Conservation (phyloP, 1,140 invertebrate species). For the Trissolcus basalis region DNA sequence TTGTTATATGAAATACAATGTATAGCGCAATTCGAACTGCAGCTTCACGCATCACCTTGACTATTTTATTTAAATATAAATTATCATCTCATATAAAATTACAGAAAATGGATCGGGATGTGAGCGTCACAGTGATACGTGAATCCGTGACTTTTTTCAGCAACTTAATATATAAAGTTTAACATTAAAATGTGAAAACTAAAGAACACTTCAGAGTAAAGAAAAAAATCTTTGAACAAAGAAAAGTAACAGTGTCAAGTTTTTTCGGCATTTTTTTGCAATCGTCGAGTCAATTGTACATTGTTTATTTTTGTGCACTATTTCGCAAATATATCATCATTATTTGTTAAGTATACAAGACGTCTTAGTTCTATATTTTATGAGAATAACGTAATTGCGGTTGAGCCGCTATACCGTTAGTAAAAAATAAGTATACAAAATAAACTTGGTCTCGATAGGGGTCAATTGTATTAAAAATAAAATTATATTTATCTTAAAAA, state of each 20-base stretch:
- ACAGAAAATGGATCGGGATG: no score
- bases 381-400: conserved; percentile 43
- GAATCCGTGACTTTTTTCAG: conserved; percentile 9
- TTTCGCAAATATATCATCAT: conserved; percentile 45
- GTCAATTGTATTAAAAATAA: conserved; percentile 70
- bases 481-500: conserved; percentile 63
- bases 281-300: conserved; percentile 43
- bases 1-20: conserved; percentile 17
- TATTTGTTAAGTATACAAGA: conserved; percentile 51
- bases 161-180: conserved; percentile 23
- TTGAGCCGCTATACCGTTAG: conserved; percentile 44
- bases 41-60: conserved; percentile 15
- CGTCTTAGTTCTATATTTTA: conserved; percentile 51
- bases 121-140: conserved; percentile 9
- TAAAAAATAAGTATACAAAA: conserved; percentile 65
- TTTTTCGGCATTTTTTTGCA: conserved; percentile 46
- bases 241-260: conserved; percentile 26
- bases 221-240: conserved; percentile 1
- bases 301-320: conserved; percentile 34
- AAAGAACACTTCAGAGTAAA: conserved; percentile 20
- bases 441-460: conserved; percentile 63
- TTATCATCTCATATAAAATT: not conserved
- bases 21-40: conserved; percentile 39
- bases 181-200: conserved; percentile 6
- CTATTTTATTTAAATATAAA: conserved; percentile 7